Percentiles rank a stretch among this genome's conserved stretches.
Evolutionary conservation across 2,888 invertebrate species (phyloP).

Genomic region (Aporophyla nigra): DNA sequence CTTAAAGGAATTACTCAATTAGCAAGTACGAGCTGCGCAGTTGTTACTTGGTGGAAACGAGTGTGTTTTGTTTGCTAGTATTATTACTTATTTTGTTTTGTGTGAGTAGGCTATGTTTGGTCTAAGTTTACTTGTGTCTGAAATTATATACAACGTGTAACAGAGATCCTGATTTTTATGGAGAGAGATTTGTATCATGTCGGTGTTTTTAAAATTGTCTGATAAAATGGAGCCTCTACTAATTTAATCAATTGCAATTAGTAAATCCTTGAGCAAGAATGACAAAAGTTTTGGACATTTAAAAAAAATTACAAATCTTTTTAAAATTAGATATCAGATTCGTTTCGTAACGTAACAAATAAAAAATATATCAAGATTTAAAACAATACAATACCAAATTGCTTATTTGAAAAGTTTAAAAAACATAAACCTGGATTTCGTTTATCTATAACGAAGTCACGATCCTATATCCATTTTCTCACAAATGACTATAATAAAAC

Average conservation of each 20-base stretch:
- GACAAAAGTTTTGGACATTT: neutral
- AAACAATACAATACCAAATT: slow-evolving; percentile 12
- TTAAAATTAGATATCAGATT: neutral
- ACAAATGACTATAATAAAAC: neutral
- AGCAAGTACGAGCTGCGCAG: slow-evolving; percentile 70
- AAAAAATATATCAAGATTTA: neutral
- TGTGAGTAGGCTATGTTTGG: neutral
- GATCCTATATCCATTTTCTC: slow-evolving; percentile 9
- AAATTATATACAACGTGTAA: neutral
- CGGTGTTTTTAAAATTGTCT: too few relatives aligned
- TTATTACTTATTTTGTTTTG: slow-evolving; percentile 33
- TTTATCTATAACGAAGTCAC: slow-evolving; percentile 35
- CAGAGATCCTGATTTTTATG: too few relatives aligned
- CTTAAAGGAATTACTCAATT: slow-evolving; percentile 84
- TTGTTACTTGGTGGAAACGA: slow-evolving; percentile 57
- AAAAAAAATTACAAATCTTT: neutral
- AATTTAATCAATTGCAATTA: too few relatives aligned
- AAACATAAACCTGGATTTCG: neutral
- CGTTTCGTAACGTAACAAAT: neutral
- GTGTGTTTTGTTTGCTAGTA: slow-evolving; percentile 46
- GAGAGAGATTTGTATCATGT: too few relatives aligned
- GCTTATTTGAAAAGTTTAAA: neutral
- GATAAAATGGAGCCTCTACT: too few relatives aligned
- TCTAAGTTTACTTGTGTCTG: too few relatives aligned
- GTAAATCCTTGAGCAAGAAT: too few relatives aligned